Base-by-base conservation (phyloP, 2,797 vertebrate genomes). In the Poecilia picta region DNA sequence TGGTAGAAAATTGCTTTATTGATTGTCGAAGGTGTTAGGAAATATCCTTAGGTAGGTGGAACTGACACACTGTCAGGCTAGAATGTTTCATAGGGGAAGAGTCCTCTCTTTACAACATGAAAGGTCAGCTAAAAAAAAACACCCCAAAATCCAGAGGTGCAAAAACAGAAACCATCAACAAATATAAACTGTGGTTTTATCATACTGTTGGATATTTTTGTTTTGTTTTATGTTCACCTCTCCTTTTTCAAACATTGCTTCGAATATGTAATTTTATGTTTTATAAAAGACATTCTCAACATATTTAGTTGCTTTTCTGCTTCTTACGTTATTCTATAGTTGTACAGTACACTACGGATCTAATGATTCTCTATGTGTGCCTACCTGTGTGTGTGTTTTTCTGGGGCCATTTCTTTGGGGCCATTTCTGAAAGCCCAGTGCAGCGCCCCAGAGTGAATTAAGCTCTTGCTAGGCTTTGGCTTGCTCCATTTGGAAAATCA, bases 401-500 rank as follows among this genome's bases (percentile, higher is more conserved):
- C 64, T 39, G 70, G 57, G 79, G 71, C 45, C 20, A 41, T 64
- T 89, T 59, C 76, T 6, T n/a, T 39, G 70, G 57, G 79, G 71
- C 45, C 20, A 41, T 64, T 89, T 59, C 76, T 6, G 5, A 53
- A 73, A 76, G 73, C 78, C 79, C 76, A 84, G 51, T 18, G 43
- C 55, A 62, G 73, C 72, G 59, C 78, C 83, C 87, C 82, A 85
- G 76, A 83, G 83, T 83, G 84, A 92, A 92, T 94, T 94, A 92
- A 86, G 86, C 81, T 84, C 83, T 93, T 84, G 92, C 90, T 90
- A 85, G 81, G 87, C 89, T 89, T 84, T 88, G 84, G 84, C 85
- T 81, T 39, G 71, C 36, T 93, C 88, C 87, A 89, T 91, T 94
- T 93, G 87, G 77, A 87, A 89, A 93, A 94, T 89, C 82, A 74